These are phyloP conservation scores for Poecile montanus DNA, from an alignment of 2,797 vertebrate genomes.

Conservation along the genomic window DNA sequence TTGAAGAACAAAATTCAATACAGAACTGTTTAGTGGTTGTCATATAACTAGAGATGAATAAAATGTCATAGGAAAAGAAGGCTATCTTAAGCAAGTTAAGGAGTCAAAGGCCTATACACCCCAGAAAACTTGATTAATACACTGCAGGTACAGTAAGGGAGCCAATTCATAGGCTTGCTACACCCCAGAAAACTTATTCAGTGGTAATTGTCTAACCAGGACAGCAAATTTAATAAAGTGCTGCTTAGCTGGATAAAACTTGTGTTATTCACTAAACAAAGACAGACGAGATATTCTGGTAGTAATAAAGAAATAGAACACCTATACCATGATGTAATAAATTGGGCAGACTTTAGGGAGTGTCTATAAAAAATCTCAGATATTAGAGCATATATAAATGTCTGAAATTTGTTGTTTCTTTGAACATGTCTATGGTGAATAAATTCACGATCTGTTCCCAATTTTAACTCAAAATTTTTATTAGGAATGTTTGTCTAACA, in stretches of 20 bases:
- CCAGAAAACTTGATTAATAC: background rate
- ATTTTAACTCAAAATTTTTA: background rate
- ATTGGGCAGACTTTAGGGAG: background rate
- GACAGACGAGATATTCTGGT: background rate
- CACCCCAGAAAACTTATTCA: background rate
- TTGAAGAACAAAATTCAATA: background rate
- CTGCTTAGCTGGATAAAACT: background rate
- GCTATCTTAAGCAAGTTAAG: background rate
- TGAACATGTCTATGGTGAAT: background rate
- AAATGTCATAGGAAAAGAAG: background rate
- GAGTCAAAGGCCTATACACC: background rate
- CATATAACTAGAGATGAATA: background rate
- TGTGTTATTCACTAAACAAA: background rate
- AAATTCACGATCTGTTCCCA: accelerated
- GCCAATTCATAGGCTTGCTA: background rate
- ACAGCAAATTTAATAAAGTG: background rate
- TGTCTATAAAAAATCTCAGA: background rate
- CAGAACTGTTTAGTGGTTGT: background rate
- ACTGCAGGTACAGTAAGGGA: background rate
- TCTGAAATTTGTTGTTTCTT: background rate
- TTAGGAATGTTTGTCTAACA: background rate
- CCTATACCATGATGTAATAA: background rate
- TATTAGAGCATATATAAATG: background rate
- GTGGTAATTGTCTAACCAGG: background rate
- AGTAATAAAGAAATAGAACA: background rate